Conservation (phyloP, 2,888 invertebrate species). For the Malthinus flaveolus region DNA sequence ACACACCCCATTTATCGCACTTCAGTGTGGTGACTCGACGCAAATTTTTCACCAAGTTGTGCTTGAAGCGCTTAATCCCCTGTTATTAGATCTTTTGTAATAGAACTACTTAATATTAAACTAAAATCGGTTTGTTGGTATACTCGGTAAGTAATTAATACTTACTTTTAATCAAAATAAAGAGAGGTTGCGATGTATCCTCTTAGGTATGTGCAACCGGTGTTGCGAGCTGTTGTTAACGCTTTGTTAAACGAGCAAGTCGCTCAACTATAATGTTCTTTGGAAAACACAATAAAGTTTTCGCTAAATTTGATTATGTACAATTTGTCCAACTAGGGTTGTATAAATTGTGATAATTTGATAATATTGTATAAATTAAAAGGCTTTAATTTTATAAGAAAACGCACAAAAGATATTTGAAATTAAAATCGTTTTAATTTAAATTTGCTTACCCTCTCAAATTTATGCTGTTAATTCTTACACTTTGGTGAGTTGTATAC, state of each 20-base stretch:
- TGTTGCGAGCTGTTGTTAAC: no score
- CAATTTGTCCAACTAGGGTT: constrained; percentile 9
- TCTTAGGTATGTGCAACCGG: no score
- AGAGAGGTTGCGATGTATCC: no score
- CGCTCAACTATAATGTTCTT: background rate
- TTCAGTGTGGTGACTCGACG: no score
- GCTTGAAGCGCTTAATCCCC: no score
- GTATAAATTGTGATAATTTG: constrained; percentile 14
- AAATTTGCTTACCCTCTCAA: constrained; percentile 3
- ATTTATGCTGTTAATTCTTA: constrained; percentile 10
- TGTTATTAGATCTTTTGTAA: no score
- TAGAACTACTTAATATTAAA: no score
- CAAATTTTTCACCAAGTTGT: no score
- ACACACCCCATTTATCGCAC: no score
- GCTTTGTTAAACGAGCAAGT: background rate
- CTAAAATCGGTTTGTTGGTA: no score
- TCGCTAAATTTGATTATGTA: constrained; percentile 6
- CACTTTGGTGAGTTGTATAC: background rate
- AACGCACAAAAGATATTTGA: constrained; percentile 9
- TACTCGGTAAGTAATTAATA: no score
- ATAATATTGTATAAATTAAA: constrained; percentile 9
- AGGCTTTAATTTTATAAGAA: background rate
- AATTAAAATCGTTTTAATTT: constrained; percentile 14
- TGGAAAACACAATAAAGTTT: constrained; percentile 4
- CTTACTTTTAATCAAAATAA: no score